A percentile compares a stretch with the other conserved stretches of the same genome.
phyloP scores from a whole-genome alignment of 1,140 invertebrate species.

The Bombus soroeensis region DNA sequence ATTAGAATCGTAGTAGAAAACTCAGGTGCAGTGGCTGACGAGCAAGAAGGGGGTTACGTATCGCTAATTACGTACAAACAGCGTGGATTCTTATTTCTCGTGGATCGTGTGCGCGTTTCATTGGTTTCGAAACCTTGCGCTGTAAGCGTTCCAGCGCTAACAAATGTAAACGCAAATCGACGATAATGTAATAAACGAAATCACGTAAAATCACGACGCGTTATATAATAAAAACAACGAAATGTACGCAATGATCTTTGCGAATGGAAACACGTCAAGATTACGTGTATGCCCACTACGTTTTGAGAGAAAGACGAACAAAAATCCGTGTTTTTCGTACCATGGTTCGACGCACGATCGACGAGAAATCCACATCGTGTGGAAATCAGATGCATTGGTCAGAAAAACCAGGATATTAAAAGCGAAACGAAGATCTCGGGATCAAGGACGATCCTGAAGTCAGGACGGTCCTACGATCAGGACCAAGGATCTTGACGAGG shows the following conservation, averaged over 20 bases:
- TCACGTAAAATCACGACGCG: background rate
- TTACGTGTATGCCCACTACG: background rate
- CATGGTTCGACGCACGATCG: slow-evolving; percentile 36
- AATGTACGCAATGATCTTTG: background rate
- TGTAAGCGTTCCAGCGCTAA: too few relatives aligned
- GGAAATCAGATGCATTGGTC: slow-evolving; percentile 61
- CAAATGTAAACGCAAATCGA: too few relatives aligned
- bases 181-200: background rate
- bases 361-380: slow-evolving; percentile 55
- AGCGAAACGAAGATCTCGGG: slow-evolving; percentile 65
- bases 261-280: background rate
- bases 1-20: slow-evolving; percentile 43
- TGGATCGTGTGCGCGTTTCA: slow-evolving; percentile 69
- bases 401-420: slow-evolving; percentile 61
- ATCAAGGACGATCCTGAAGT: slow-evolving; percentile 60
- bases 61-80: slow-evolving; percentile 78
- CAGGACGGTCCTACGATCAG: slow-evolving; percentile 57
- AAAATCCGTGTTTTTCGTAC: background rate
- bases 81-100: slow-evolving; percentile 65
- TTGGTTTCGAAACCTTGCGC: slow-evolving; percentile 34
- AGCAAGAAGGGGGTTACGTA: slow-evolving; percentile 76
- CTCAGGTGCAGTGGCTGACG: slow-evolving; percentile 79
- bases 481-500: slow-evolving; percentile 74
- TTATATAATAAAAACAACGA: background rate
- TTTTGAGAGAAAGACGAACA: background rate